Conservation (phyloP, 2,888 invertebrate genomes). For the Copidosoma aretas region DNA sequence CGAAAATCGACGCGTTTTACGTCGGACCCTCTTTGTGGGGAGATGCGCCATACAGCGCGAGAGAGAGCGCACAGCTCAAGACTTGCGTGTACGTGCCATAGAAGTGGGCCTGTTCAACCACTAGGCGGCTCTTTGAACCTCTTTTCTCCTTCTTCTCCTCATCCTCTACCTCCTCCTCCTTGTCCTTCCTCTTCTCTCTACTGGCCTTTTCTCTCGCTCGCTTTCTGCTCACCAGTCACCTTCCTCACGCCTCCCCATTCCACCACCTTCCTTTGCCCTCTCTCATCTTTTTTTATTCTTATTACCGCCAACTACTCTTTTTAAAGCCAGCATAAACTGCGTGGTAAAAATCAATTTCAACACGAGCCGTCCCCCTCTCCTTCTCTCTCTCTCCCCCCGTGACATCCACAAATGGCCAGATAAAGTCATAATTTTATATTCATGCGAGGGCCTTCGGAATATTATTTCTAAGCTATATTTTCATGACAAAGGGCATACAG, state of each 20-base stretch:
- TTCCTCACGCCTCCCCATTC: slow-evolving; percentile 38
- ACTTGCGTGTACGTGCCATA: slow-evolving; percentile 51
- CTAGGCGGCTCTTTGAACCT: slow-evolving; percentile 61
- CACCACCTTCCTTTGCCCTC: slow-evolving; percentile 40
- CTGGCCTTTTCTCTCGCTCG: slow-evolving; percentile 38
- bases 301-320: slow-evolving; percentile 21
- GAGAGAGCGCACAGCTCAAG: slow-evolving; percentile 8
- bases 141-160: slow-evolving; percentile 31
- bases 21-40: slow-evolving; percentile 13
- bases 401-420: not conserved
- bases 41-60: slow-evolving; percentile 29
- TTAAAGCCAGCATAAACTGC: slow-evolving; percentile 6
- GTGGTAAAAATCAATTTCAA: not conserved
- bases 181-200: slow-evolving; percentile 5
- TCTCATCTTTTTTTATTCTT: slow-evolving; percentile 20
- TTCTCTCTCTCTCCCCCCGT: too few species aligned
- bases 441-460: not conserved
- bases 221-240: slow-evolving; percentile 36
- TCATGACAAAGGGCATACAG: too few species aligned
- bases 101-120: slow-evolving; percentile 55
- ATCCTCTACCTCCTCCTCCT: slow-evolving; percentile 12
- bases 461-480: too few species aligned
- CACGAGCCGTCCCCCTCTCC: not conserved
- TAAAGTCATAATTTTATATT: slow-evolving; percentile 3
- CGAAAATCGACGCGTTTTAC: slow-evolving; percentile 27